phyloP scores from a whole-genome alignment of 2,797 vertebrate species.

The Enteromius thamalakanensis region DNA sequence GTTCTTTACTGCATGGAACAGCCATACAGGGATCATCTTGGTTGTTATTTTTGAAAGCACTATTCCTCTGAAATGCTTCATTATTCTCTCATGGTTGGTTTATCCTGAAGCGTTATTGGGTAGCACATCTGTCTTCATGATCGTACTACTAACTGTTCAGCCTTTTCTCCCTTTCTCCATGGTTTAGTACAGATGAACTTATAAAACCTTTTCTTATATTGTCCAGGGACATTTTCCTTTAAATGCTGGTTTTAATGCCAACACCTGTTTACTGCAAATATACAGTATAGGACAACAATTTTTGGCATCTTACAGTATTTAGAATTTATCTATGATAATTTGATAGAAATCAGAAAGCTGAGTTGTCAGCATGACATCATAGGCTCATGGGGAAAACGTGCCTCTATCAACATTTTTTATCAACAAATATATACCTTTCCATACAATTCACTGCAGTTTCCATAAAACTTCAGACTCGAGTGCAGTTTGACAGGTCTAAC shows the following conservation, averaged over 20 bases:
- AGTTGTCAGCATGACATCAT: background rate
- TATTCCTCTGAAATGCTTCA: background rate
- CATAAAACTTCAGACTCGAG: background rate
- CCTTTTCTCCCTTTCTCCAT: background rate
- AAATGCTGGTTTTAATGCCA: background rate
- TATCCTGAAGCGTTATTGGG: background rate
- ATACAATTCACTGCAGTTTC: background rate
- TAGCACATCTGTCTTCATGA: background rate
- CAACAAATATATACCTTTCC: background rate
- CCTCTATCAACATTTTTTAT: background rate
- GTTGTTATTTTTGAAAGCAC: background rate
- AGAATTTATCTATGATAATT: background rate
- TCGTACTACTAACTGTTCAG: background rate
- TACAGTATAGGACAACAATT: too few relatives aligned
- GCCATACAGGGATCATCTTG: background rate
- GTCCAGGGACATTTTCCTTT: background rate
- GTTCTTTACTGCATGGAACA: background rate
- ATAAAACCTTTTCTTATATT: background rate
- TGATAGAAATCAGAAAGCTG: slow-evolving; percentile 4
- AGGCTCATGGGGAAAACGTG: background rate
- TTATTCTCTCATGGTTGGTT: background rate
- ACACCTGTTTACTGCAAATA: background rate
- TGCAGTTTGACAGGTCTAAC: background rate
- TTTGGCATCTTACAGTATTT: background rate
- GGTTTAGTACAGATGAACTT: background rate